A percentile compares a stretch with the other conserved stretches of the same genome.
phyloP scores from a whole-genome alignment of 2,888 invertebrate species.

The Calameuta idolon region DNA sequence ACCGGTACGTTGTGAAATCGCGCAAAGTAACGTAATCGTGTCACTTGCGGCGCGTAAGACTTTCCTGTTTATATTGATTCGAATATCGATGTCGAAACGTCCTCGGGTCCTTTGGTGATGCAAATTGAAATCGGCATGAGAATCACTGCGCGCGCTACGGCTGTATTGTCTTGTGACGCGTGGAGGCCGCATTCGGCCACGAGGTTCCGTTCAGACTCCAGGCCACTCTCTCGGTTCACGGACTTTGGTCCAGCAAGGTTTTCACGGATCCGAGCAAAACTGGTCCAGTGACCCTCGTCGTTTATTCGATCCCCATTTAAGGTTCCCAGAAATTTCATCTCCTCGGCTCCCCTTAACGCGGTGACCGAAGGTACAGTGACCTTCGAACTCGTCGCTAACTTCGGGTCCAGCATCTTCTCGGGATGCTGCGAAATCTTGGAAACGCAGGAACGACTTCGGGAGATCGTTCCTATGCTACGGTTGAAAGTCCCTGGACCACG shows the following conservation, averaged over 20 bases:
- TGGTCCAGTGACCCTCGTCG: not conserved
- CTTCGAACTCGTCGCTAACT: slow-evolving; percentile 7
- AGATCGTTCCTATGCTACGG: not conserved
- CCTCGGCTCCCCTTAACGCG: not conserved
- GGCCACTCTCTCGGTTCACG: not conserved
- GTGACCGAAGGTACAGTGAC: slow-evolving; percentile 11
- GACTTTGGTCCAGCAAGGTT: not conserved
- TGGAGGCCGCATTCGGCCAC: not conserved
- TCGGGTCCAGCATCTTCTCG: not conserved
- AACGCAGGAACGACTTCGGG: not conserved
- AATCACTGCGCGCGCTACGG: not conserved
- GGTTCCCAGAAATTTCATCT: not conserved
- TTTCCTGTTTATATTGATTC: not conserved
- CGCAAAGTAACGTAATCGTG: not conserved
- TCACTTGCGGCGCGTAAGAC: not conserved
- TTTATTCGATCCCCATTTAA: not conserved
- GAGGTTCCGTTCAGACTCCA: not conserved
- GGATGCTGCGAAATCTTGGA: not conserved
- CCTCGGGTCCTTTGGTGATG: not conserved
- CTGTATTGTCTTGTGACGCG: not conserved
- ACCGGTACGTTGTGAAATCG: not conserved
- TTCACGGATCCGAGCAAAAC: not conserved
- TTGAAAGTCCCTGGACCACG: slow-evolving; percentile 5
- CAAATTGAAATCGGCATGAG: not conserved
- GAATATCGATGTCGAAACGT: not conserved